Evolutionary conservation across 2,888 invertebrate species (phyloP), one percentile per base, ranked within the genome.

Genomic region (Chaetoderma sp.): DNA sequence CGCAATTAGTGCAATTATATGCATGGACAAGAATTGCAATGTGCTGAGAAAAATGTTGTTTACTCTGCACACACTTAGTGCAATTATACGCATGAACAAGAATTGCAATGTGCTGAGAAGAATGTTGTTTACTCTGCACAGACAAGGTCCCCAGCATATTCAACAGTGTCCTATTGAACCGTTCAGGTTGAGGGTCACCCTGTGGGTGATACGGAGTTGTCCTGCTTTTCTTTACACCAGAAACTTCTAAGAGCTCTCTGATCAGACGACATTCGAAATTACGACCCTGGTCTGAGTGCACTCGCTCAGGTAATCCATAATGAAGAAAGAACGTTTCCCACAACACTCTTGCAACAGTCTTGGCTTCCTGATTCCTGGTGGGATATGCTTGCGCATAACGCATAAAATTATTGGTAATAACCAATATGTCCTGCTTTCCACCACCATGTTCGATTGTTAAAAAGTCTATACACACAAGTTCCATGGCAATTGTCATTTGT

Each of bases 351-450:
- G 73, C 71, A 28, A 65, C 65, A n/a, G 66, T 68, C 1, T 33
- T 33, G 1, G 70, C 69, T 2, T 55, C 50, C 50, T 68, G 66
- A 28, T 72, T 65, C 21, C 47, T 36, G 18, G 60, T 64, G 4
- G 70, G 63, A 16, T 68, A 39, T 1, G 68, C 65, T 13, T 62
- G 18, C 2, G 65, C 57, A 52, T 66, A 71, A 18, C 63, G 58
- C 4, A 64, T 71, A 32, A 69, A 71, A 23, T 61, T 58, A 32
- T 73, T 67, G 0, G 69, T 73, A 13, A 71, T 60, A 1, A 71
- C 63, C n/a, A 73, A 39, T 13, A 67, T 28, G 45, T 71, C 47
- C 27, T 60, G 61, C 23, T 63, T 63, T 13, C 62, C 66, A 32
- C 54, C 62, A 1, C 60, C 49, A 33, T 18, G 27, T 21, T 73